These are phyloP conservation scores for Synanthedon andrenaeformis DNA, from an alignment of 2,888 invertebrate genomes.

Conservation along the genomic window DNA sequence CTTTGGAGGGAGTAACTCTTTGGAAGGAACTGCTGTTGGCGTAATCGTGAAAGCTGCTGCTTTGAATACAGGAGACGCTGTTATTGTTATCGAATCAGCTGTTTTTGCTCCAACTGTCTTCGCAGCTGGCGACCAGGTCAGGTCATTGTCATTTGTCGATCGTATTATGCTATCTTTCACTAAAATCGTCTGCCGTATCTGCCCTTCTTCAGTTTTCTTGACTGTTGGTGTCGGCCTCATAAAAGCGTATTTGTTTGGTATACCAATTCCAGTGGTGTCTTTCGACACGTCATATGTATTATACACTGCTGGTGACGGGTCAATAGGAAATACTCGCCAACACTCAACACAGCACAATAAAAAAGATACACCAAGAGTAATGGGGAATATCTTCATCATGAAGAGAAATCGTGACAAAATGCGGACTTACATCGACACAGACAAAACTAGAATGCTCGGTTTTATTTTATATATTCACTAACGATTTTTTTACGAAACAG, in stretches of 20 bases:
- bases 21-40: constrained; percentile 8
- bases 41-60: too few relatives aligned
- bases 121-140: neutral
- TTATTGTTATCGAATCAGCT: neutral
- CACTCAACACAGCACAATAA: constrained; percentile 11
- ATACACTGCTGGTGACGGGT: constrained; percentile 2
- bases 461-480: constrained; percentile 1
- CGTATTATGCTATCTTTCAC: neutral
- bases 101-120: neutral
- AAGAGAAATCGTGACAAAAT: too few relatives aligned
- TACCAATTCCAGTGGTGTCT: neutral
- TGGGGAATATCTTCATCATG: neutral
- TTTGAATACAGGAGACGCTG: neutral
- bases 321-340: constrained; percentile 28
- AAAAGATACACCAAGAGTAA: neutral
- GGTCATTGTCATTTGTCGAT: neutral
- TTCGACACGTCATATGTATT: neutral
- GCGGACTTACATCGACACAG: constrained; percentile 6
- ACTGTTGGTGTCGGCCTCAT: neutral
- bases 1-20: constrained; percentile 31
- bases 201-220: neutral
- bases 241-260: neutral
- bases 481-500: constrained; percentile 3
- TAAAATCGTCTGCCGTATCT: neutral
- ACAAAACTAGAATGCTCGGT: constrained; percentile 21